Evolutionary conservation across 2,113 vertebrate genomes (phyloP).

Genomic region (Microcebus lehilahytsara): DNA sequence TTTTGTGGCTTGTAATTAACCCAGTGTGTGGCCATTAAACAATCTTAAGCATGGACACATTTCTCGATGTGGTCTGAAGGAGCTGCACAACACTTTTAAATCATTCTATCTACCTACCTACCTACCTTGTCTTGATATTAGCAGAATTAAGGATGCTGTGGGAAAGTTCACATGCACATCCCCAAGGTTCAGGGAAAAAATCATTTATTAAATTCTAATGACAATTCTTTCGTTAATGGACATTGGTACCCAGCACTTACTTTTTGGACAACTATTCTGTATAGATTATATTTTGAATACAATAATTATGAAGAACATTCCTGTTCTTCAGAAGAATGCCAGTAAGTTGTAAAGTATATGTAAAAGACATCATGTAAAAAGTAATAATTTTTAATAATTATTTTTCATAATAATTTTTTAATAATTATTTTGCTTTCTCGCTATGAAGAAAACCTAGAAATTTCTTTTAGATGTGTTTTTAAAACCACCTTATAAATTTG

Average conservation of each 20-base stretch:
- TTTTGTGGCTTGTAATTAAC: neutral
- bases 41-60: neutral
- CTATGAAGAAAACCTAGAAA: neutral
- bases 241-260: neutral
- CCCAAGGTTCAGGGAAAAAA: neutral
- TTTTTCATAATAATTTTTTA: neutral
- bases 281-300: neutral
- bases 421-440: neutral
- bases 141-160: neutral
- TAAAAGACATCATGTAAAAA: neutral
- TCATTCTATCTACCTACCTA: neutral
- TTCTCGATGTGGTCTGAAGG: neutral
- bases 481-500: constrained; percentile 18
- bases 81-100: neutral
- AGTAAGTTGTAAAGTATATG: neutral
- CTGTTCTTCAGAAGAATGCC: neutral
- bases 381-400: neutral
- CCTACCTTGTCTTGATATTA: neutral
- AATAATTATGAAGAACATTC: neutral
- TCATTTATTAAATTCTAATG: neutral
- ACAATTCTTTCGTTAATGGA: neutral
- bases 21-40: neutral
- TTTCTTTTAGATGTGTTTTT: neutral
- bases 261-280: neutral
- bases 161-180: neutral